Base-by-base conservation (phyloP, 1,140 invertebrate genomes). In the Brachionus rotundiformis region DNA sequence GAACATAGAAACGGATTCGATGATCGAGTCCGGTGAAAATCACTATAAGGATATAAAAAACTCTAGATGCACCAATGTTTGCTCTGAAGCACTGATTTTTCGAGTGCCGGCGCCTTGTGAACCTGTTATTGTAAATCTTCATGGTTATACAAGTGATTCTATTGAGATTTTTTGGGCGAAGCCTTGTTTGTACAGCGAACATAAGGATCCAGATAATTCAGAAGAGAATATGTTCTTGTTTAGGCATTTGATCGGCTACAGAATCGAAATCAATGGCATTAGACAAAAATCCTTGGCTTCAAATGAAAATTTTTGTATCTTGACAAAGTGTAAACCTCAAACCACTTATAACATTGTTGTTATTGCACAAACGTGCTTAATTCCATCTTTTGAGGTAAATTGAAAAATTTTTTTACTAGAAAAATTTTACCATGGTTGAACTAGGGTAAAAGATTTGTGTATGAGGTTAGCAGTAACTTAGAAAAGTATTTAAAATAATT, bases 271-370 rank as follows among this genome's bases (percentile, higher is more conserved):
- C n/a, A 88, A 88, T 83, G 86, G 85, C 7, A 87, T 86, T 63
- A 84, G 85, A 19, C 86, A 88, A 80, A 84, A 84, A 65, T 84
- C 84, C 71, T 79, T 88, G 84, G 33, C 84, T 75, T 82, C 83
- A 79, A 82, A 75, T 79, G 82, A 85, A n/a, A 86, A 87, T 65
- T 86, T 83, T 41, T 87, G 86, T 83, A 85, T 85, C 3, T 84
- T 88, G 63, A 86, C 86, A 27, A 88, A 88, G 82, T 88, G 87
- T 83, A 86, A 86, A 83, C 85, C 86, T 29, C 86, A 86, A 27
- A 86, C 86, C 41, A 83, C 82, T 27, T 88, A 88, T 82, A 83
- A 83, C 71, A 84, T 88, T 16, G 84, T 85, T 6, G 82, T 88
- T 6, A 85, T 87, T n/a, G 87, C 86, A 47, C 82, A 88, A 81